These are phyloP conservation scores for Pipistrellus pipistrellus DNA, from an alignment of 2,797 vertebrate genomes.

Conservation along the genomic window DNA sequence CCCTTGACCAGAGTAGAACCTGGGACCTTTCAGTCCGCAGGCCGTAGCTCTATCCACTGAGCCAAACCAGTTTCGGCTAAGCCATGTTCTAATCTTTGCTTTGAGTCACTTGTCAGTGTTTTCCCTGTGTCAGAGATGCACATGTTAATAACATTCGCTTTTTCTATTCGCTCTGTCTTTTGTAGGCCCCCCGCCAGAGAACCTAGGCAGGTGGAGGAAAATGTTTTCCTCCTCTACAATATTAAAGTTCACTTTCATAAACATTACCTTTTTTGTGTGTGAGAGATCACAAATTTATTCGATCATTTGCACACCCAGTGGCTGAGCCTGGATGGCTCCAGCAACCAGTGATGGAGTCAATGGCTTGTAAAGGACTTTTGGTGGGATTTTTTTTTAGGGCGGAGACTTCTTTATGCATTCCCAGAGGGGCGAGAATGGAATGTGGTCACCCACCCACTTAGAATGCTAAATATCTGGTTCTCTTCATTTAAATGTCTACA, in stretches of 20 bases:
- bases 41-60: too few species aligned
- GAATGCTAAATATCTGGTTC: conserved; percentile 2
- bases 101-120: background rate
- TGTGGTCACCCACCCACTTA: background rate
- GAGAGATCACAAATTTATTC: too few species aligned
- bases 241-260: background rate
- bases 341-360: too few species aligned
- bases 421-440: too few species aligned
- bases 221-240: background rate
- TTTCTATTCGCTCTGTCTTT: background rate
- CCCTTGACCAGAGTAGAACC: too few species aligned
- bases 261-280: background rate
- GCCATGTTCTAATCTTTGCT: background rate
- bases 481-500: background rate
- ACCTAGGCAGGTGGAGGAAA: background rate
- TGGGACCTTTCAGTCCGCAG: too few species aligned
- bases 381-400: too few species aligned
- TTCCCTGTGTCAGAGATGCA: background rate
- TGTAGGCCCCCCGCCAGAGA: background rate
- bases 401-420: too few species aligned
- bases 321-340: too few species aligned
- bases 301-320: too few species aligned
- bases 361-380: too few species aligned
- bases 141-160: background rate
- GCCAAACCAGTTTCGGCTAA: too few species aligned